A percentile compares a stretch with the other conserved stretches of the same genome.
Conservation (phyloP, 2,888 invertebrate species). For the Chrysolina haemoptera region DNA sequence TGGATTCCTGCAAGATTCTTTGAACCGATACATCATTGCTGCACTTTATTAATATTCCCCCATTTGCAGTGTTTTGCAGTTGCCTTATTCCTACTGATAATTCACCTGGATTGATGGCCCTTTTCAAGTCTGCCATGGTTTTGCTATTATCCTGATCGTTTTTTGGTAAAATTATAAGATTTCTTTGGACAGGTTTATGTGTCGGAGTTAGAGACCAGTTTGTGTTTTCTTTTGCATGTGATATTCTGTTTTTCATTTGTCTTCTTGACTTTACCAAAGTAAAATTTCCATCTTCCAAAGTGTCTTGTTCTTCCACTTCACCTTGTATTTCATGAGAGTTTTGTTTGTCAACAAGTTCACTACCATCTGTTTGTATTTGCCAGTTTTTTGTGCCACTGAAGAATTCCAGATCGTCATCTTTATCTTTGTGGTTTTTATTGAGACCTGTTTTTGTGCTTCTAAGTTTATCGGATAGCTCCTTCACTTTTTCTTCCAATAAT, state of each 20-base stretch:
- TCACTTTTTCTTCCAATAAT: neutral
- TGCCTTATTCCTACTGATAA: conserved; percentile 14
- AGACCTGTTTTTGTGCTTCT: conserved; percentile 22
- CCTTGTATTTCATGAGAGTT: conserved; percentile 13
- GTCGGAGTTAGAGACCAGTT: neutral
- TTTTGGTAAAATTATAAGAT: conserved; percentile 24
- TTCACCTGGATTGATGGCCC: neutral
- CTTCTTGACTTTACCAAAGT: conserved; percentile 17
- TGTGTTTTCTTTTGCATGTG: neutral
- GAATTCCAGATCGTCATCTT: conserved; percentile 21
- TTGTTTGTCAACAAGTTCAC: conserved; percentile 14
- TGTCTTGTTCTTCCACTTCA: conserved; percentile 18
- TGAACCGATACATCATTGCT: conserved; percentile 12
- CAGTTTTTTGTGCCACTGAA: conserved; percentile 24
- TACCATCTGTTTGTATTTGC: conserved; percentile 16
- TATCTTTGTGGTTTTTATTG: conserved; percentile 25
- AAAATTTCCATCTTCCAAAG: conserved; percentile 11
- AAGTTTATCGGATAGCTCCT: conserved; percentile 25
- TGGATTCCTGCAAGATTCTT: conserved; percentile 22
- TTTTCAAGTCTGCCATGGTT: conserved; percentile 14
- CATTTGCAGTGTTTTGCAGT: conserved; percentile 13
- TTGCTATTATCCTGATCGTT: conserved; percentile 9
- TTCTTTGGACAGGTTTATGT: conserved; percentile 9
- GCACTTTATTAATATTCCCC: conserved; percentile 1
- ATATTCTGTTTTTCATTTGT: conserved; percentile 14